phyloP scores from a whole-genome alignment of 2,797 vertebrate genomes.

The Iguana delicatissima region DNA sequence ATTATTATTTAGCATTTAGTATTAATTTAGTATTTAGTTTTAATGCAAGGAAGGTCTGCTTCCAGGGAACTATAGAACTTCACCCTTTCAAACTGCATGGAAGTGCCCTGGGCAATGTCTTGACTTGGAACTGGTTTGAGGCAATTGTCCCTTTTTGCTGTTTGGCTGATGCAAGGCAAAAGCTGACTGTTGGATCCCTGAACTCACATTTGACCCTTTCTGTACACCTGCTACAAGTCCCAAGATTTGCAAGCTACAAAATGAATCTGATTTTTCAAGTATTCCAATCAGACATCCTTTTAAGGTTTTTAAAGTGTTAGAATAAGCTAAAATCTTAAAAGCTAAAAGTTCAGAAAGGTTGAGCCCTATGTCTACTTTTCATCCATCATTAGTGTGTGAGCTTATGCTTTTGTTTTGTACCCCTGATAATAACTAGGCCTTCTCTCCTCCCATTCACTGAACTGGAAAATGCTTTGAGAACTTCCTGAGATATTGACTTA shows the following conservation, averaged over 20 bases:
- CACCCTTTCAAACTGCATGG: not conserved
- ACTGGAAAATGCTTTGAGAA: conserved; percentile 25
- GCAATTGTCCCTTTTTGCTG: not conserved
- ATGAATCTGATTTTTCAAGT: not conserved
- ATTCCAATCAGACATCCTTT: not conserved
- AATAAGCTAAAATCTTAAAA: not conserved
- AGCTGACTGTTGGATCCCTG: not conserved
- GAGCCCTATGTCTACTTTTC: not conserved
- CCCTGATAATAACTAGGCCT: not conserved
- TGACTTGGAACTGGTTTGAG: not conserved
- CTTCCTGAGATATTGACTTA: conserved; percentile 33
- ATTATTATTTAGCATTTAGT: too few relatives aligned
- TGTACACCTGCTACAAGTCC: not conserved
- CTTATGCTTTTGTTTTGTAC: conserved; percentile 1
- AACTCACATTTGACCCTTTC: not conserved
- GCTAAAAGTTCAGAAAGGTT: not conserved
- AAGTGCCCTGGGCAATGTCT: not conserved
- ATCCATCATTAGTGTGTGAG: conserved; percentile 2
- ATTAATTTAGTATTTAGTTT: too few relatives aligned
- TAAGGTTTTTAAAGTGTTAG: not conserved
- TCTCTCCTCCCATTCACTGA: not conserved
- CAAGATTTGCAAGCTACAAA: not conserved
- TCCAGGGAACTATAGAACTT: not conserved
- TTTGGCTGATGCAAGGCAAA: not conserved
- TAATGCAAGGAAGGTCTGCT: not conserved